These are phyloP conservation scores for Mesocentrotus franciscanus DNA, from an alignment of 53 echinoderm and acorn worm species.

Conservation along the genomic window DNA sequence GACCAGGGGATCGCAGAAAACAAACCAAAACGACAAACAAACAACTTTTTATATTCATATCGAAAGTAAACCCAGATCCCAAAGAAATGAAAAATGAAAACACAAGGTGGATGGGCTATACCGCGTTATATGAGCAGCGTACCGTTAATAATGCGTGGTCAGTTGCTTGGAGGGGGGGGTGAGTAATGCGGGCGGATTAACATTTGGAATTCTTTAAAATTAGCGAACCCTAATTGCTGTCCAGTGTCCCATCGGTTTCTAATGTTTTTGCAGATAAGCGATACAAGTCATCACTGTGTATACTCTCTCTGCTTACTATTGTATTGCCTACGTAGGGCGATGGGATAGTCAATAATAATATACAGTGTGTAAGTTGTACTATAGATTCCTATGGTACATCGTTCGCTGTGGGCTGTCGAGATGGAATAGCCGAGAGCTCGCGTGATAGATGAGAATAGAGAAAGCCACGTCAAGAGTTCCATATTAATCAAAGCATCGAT, in stretches of 20 bases:
- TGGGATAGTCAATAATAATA: slow-evolving; percentile 27
- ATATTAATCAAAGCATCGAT: slow-evolving; percentile 53
- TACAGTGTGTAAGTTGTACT: background rate
- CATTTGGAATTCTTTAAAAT: slow-evolving; percentile 55
- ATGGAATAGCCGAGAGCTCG: background rate
- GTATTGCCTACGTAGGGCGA: background rate
- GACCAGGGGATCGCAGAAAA: background rate
- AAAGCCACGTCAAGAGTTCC: slow-evolving; percentile 40
- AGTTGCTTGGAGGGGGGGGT: background rate
- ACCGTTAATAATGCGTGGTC: background rate
- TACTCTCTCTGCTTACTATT: background rate
- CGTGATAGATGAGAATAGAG: slow-evolving; percentile 44
- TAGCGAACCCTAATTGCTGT: slow-evolving; percentile 48
- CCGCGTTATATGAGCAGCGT: background rate
- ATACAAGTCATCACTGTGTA: background rate
- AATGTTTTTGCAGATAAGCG: background rate
- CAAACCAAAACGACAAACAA: slow-evolving; percentile 42
- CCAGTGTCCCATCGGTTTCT: background rate
- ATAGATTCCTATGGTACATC: background rate
- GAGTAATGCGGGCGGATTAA: background rate
- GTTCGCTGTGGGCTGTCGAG: background rate
- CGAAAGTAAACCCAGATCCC: background rate
- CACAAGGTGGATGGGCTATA: background rate
- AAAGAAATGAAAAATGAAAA: background rate
- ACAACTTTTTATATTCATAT: slow-evolving; percentile 42